Evolutionary conservation across 2,797 vertebrate species (phyloP).

Genomic region (Micrastur ruficollis): DNA sequence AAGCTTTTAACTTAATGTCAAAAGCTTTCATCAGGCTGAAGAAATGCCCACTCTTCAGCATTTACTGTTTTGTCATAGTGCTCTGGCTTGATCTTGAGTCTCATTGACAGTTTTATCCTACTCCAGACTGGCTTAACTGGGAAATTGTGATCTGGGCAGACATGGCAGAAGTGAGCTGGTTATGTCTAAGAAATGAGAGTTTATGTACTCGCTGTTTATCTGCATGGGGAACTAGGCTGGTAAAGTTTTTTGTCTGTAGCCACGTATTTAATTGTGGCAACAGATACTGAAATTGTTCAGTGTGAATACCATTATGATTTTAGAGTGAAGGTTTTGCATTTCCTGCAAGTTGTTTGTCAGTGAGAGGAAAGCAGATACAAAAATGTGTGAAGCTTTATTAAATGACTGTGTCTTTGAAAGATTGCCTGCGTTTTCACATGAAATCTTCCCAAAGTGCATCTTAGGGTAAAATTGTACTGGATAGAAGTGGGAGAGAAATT

Average conservation of each 20-base stretch:
- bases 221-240: background rate
- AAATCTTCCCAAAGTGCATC: background rate
- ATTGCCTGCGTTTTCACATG: background rate
- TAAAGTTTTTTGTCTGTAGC: background rate
- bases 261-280: fast-evolving
- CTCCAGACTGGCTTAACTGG: background rate
- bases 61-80: fast-evolving
- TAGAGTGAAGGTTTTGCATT: background rate
- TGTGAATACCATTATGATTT: background rate
- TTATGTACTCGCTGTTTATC: background rate
- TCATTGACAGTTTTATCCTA: background rate
- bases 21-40: background rate
- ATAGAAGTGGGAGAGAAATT: background rate
- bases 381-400: background rate
- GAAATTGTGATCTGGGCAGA: background rate
- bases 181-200: background rate
- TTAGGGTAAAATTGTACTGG: background rate
- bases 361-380: background rate
- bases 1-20: background rate
- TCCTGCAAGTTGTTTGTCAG: background rate
- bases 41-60: background rate
- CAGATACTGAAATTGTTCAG: fast-evolving
- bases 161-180: background rate
- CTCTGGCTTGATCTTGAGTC: background rate
- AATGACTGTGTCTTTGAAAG: background rate